Evolutionary conservation across 2,888 invertebrate species (phyloP), one percentile per base, ranked within the genome.

Genomic region (Mythimna albipuncta): DNA sequence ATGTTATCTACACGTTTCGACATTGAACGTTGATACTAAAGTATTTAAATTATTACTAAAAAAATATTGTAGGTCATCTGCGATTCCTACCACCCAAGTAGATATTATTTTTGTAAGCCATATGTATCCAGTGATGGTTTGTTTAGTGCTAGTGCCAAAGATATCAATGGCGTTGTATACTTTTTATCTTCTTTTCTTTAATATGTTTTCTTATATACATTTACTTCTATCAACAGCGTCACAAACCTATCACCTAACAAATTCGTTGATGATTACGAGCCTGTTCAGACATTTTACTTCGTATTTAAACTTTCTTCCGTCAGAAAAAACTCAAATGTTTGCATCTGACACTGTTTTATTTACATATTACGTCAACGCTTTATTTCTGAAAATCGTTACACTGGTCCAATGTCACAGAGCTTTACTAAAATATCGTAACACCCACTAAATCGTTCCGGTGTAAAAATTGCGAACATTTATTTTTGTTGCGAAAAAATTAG

Each of bases 1-100:
- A 78, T 77, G 83, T 81, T 85, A 84, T 85, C 84, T 72, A 65
- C 54, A 58, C 50, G 69, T 58, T 79, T 73, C 19, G 77, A 64
- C 69, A 81, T 73, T 76, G 69, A 74, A n/a, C 19, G 57, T 62
- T 81, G 52, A 79, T 55, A 58, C 11, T 38, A 21, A 57, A 69
- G 52, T 64, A 47, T 77, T 64, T 57, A 47, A 65, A 57, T 67
- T 62, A 35, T 59, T 55, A 64, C 64, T 35, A 9, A 66, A 57
- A 77, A 61, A 61, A 54, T 68, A 19, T 47, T 50, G 55, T 64
- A 52, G 58, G 44, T 71, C 44, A 69, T 72, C 59, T 69, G 55
- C 16, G n/a, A 66, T 52, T 67, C n/a, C 21, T 75, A 57, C 84
- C 82, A 84, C 78, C 78, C 82, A 81, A 73, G 79, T 71, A 4